Conservation (phyloP, 1,140 invertebrate species). For the Metopolophium dirhodum region DNA sequence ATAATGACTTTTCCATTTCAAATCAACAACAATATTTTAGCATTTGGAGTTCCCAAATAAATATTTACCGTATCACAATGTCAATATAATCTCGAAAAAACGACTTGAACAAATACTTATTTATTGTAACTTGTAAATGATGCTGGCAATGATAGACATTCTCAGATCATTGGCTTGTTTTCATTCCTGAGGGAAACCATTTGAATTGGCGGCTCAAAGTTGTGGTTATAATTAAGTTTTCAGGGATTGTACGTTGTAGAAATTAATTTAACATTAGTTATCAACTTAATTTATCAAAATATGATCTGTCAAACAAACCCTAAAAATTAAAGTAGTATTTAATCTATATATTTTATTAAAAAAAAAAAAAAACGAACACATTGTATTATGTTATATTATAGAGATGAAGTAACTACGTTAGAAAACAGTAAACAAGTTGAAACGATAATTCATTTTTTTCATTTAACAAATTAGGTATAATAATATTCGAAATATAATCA, state of each 20-base stretch:
- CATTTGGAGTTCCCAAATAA: not conserved
- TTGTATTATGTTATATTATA: not conserved
- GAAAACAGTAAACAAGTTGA: not conserved
- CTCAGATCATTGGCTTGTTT: not conserved
- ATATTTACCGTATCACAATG: not conserved
- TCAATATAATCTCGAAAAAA: not conserved
- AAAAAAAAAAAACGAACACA: not conserved
- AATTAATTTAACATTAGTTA: not conserved
- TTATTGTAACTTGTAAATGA: not conserved
- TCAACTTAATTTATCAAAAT: not conserved
- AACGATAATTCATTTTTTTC: not conserved
- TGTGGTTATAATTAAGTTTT: not conserved
- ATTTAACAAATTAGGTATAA: not conserved
- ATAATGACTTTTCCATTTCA: not conserved
- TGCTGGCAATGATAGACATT: not conserved
- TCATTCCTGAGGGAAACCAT: not conserved
- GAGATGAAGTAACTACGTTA: not conserved
- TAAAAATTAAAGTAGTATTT: no score
- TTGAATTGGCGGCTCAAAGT: not conserved
- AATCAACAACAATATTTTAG: not conserved
- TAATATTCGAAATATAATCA: not conserved
- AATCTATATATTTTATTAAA: no score
- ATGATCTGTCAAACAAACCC: no score
- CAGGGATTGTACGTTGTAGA: not conserved
- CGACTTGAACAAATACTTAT: not conserved